Evolutionary conservation across 2,888 invertebrate species (phyloP).

Genomic region (Tridacna crocea): DNA sequence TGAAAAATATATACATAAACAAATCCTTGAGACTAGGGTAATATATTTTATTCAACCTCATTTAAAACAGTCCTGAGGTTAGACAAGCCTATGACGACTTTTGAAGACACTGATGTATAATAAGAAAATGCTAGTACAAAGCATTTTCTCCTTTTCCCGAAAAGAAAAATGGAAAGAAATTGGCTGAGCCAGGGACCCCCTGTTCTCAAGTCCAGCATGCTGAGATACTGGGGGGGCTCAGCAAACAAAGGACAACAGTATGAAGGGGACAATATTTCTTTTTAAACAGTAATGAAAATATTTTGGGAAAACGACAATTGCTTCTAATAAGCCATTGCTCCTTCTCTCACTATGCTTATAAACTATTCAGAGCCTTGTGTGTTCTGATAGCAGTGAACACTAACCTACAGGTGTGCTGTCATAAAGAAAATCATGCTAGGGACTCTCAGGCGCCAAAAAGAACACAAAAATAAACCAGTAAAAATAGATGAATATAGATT

Average conservation of each 20-base stretch:
- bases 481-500: too few relatives aligned
- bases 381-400: too few relatives aligned
- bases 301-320: neutral
- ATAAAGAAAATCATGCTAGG: too few relatives aligned
- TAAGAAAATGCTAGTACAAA: neutral
- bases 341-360: neutral
- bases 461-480: too few relatives aligned
- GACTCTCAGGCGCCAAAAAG: too few relatives aligned
- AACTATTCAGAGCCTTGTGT: too few relatives aligned
- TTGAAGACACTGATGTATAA: neutral
- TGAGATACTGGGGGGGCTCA: neutral
- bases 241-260: neutral
- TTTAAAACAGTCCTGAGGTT: neutral
- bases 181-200: too few relatives aligned
- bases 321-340: neutral
- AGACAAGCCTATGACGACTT: neutral
- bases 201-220: neutral
- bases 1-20: conserved; percentile 52
- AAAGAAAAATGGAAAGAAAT: too few relatives aligned
- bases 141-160: too few relatives aligned
- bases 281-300: neutral
- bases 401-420: too few relatives aligned
- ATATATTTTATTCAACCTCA: too few relatives aligned
- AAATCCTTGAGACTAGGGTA: neutral
- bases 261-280: neutral